Evolutionary conservation across 2,888 invertebrate species (phyloP).

Genomic region (Melieria picta): DNA sequence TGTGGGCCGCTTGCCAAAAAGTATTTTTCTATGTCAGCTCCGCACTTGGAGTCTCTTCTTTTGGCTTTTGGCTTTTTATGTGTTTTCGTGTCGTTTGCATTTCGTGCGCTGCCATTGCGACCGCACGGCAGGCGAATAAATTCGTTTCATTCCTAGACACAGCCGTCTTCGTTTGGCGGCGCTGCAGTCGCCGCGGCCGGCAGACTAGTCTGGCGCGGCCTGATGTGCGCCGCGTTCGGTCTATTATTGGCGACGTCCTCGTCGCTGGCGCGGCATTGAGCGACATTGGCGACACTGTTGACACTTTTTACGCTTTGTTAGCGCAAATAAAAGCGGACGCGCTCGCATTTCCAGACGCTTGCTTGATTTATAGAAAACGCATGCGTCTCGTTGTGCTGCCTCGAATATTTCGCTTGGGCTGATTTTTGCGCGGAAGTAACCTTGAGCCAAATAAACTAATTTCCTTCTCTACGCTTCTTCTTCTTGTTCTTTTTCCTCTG

Average conservation of each 20-base stretch:
- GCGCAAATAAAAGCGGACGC: conserved; percentile 24
- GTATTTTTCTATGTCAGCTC: conserved; percentile 18
- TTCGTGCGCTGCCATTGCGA: background rate
- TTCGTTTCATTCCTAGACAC: conserved; percentile 20
- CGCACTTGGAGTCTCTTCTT: conserved; percentile 4
- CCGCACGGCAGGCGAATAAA: conserved; percentile 9
- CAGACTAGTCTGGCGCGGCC: conserved; percentile 15
- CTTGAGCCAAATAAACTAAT: conserved; percentile 35
- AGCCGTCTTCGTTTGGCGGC: background rate
- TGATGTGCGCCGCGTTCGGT: conserved; percentile 6
- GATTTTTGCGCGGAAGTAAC: conserved; percentile 30
- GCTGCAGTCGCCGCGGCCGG: background rate
- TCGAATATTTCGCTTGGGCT: background rate
- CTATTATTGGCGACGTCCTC: conserved; percentile 2
- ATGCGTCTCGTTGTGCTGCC: conserved; percentile 9
- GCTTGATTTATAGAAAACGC: conserved; percentile 16
- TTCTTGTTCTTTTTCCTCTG: background rate
- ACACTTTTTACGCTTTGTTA: conserved; percentile 27
- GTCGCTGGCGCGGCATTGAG: conserved; percentile 1
- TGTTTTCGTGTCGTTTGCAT: too few species aligned
- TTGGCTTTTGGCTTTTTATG: background rate
- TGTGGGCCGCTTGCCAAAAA: conserved; percentile 13
- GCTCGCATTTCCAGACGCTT: conserved; percentile 22
- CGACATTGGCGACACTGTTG: conserved; percentile 18
- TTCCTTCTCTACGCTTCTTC: conserved; percentile 6